Percentiles rank a stretch among this genome's conserved stretches.
These are phyloP conservation scores for Spea bombifrons DNA, from an alignment of 2,113 vertebrate species.

Conservation along the genomic window DNA sequence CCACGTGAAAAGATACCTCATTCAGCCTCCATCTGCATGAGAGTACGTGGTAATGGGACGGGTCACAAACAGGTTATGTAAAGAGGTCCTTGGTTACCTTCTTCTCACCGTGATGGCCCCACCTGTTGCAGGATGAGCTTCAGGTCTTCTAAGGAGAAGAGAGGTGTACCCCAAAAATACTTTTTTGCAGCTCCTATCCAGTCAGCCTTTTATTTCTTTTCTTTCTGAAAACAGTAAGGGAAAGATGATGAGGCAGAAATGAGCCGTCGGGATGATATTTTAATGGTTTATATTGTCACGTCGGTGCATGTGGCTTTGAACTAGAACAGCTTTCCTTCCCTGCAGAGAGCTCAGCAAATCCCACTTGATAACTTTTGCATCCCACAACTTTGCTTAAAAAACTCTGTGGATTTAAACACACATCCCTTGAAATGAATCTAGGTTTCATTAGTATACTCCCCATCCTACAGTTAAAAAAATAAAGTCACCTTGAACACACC, in stretches of 20 bases:
- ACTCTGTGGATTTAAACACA: slow-evolving; percentile 67
- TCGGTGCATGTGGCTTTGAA: slow-evolving; percentile 97
- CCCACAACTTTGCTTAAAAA: slow-evolving; percentile 77
- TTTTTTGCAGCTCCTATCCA: slow-evolving; percentile 70
- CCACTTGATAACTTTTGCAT: slow-evolving; percentile 98
- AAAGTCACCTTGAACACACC: neutral
- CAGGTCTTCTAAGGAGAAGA: slow-evolving; percentile 61
- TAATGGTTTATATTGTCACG: slow-evolving; percentile 92
- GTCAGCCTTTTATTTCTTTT: slow-evolving; percentile 73
- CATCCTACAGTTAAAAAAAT: neutral
- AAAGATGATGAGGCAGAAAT: slow-evolving; percentile 83
- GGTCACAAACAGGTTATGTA: slow-evolving; percentile 36
- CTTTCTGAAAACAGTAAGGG: slow-evolving; percentile 77
- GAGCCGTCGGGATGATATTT: slow-evolving; percentile 90
- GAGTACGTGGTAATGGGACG: slow-evolving; percentile 41
- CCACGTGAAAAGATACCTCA: slow-evolving; percentile 42
- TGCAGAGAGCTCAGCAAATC: slow-evolving; percentile 96
- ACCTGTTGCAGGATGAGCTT: slow-evolving; percentile 81
- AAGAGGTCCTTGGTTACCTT: slow-evolving; percentile 36
- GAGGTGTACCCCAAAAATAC: slow-evolving; percentile 40
- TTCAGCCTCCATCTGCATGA: slow-evolving; percentile 29
- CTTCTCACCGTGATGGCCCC: slow-evolving; percentile 75
- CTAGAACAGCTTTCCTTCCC: slow-evolving; percentile 91
- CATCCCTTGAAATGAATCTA: slow-evolving; percentile 55
- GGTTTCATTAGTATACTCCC: neutral